A percentile compares a stretch with the other conserved stretches of the same genome.
phyloP scores from a whole-genome alignment of 2,797 vertebrate genomes.

The Miichthys miiuy region DNA sequence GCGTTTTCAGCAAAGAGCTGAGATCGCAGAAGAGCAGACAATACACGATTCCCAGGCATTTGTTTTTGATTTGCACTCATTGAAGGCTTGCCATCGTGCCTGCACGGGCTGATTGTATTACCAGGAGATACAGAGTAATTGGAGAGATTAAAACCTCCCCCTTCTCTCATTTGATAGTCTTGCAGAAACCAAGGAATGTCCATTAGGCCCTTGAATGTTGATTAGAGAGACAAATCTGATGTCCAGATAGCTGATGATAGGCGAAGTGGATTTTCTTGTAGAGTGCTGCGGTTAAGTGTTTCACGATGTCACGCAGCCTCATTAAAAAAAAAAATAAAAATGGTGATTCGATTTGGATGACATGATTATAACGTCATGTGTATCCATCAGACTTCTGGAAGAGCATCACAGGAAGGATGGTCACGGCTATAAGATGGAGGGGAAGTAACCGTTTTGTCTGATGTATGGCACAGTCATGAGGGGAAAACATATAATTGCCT shows the following conservation, averaged over 20 bases:
- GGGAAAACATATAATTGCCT: slow-evolving; percentile 2
- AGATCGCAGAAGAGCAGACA: slow-evolving; percentile 44
- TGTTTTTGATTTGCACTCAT: slow-evolving; percentile 76
- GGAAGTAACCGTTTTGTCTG: slow-evolving; percentile 46
- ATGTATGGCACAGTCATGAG: slow-evolving; percentile 21
- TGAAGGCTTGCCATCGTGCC: slow-evolving; percentile 60
- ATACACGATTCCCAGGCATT: slow-evolving; percentile 62
- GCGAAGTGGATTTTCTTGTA: slow-evolving; percentile 57
- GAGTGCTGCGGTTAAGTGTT: slow-evolving; percentile 55
- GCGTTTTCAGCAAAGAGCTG: slow-evolving; percentile 26
- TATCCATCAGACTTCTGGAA: slow-evolving; percentile 62
- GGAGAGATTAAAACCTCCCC: slow-evolving; percentile 75
- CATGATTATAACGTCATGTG: slow-evolving; percentile 60
- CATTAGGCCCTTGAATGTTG: slow-evolving; percentile 71
- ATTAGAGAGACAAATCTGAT: slow-evolving; percentile 76
- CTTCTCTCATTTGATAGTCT: slow-evolving; percentile 69
- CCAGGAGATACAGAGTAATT: slow-evolving; percentile 73
- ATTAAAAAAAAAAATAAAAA: slow-evolving; percentile 24
- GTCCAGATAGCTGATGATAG: slow-evolving; percentile 75
- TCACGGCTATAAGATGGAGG: slow-evolving; percentile 51
- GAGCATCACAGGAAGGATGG: slow-evolving; percentile 57
- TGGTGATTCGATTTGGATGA: slow-evolving; percentile 50
- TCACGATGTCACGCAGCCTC: slow-evolving; percentile 58
- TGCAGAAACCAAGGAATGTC: slow-evolving; percentile 70
- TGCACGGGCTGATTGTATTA: slow-evolving; percentile 72